Evolutionary conservation across 2,797 vertebrate species (phyloP).

Genomic region (Sebastolobus alascanus): DNA sequence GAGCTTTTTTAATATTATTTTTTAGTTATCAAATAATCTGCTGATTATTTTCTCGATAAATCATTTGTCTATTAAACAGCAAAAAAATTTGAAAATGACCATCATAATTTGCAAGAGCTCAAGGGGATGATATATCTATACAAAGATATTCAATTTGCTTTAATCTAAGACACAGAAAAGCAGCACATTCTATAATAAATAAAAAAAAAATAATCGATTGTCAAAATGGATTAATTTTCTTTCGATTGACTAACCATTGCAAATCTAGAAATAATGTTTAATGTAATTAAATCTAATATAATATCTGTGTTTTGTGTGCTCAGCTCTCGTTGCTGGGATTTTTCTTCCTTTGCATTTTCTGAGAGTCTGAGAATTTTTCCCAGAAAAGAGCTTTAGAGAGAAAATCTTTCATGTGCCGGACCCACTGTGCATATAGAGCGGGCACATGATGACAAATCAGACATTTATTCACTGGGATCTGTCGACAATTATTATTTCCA

Average conservation of each 20-base stretch:
- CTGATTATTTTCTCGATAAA: not conserved
- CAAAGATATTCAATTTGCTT: not conserved
- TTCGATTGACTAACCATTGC: not conserved
- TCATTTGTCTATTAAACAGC: not conserved
- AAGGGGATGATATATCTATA: too few relatives aligned
- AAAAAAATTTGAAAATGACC: not conserved
- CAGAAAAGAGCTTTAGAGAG: constrained; percentile 7
- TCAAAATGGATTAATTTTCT: not conserved
- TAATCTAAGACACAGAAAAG: not conserved
- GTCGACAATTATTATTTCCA: not conserved
- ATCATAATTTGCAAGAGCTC: not conserved
- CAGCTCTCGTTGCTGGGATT: not conserved
- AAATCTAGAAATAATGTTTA: not conserved
- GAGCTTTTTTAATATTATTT: not conserved
- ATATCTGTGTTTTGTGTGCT: not conserved
- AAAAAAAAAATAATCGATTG: not conserved
- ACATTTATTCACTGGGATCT: constrained; percentile 26
- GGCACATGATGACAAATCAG: constrained; percentile 22
- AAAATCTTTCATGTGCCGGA: not conserved
- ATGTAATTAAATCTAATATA: not conserved
- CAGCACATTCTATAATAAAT: not conserved
- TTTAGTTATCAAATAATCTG: not conserved
- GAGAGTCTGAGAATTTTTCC: not conserved
- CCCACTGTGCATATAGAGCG: not conserved
- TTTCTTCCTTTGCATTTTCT: not conserved